phyloP scores from a whole-genome alignment of 2,888 invertebrate species.

The Sinotaia quadrata region DNA sequence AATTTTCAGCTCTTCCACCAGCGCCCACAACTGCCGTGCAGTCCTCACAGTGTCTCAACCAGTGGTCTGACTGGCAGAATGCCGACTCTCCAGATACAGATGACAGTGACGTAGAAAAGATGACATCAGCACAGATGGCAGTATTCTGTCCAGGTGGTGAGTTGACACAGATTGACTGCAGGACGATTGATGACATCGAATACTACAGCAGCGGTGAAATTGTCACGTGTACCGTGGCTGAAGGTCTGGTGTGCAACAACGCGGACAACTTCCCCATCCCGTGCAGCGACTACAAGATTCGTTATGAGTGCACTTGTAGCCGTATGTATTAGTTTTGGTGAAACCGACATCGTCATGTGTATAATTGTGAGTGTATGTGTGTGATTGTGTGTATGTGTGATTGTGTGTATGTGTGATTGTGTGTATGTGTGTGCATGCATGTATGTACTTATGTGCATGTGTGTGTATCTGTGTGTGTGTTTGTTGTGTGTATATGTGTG shows the following conservation, averaged over 20 bases:
- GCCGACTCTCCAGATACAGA: conserved; percentile 47
- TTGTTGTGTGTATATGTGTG: conserved; percentile 80
- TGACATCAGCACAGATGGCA: conserved; percentile 45
- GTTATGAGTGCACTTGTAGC: conserved; percentile 74
- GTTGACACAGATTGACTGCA: conserved; percentile 63
- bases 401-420: too few species aligned
- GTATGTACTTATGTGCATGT: too few species aligned
- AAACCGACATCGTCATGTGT: too few species aligned
- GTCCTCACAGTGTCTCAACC: conserved; percentile 27
- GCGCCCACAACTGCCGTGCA: conserved; percentile 44
- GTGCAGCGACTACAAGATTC: conserved; percentile 65
- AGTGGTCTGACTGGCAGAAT: conserved; percentile 59
- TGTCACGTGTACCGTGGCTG: conserved; percentile 74
- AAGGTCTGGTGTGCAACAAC: conserved; percentile 80
- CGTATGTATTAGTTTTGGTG: conserved; percentile 31
- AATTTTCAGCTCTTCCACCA: too few species aligned
- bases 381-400: too few species aligned
- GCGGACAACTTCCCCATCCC: conserved; percentile 47
- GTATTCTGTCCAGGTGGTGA: conserved; percentile 56
- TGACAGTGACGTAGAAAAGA: conserved; percentile 50
- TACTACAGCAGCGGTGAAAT: conserved; percentile 52
- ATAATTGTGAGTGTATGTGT: too few species aligned
- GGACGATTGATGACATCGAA: conserved; percentile 49
- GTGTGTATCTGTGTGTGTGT: conserved; percentile 56
- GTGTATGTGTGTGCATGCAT: too few species aligned